Base-by-base conservation (phyloP, 2,797 vertebrate species). In the Gallirallus australis region DNA sequence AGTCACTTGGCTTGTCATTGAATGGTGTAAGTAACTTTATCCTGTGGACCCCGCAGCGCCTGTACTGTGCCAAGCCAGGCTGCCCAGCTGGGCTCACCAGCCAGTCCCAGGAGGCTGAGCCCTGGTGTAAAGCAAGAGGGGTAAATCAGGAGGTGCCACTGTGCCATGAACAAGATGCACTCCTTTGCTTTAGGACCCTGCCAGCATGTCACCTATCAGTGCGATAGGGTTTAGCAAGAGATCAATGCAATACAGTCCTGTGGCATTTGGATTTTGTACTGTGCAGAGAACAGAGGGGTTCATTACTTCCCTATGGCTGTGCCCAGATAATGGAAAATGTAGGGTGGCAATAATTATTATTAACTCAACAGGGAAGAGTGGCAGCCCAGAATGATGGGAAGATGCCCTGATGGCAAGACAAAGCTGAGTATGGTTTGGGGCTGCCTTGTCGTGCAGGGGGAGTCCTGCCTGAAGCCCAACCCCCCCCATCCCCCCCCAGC, bases 51-150 rank as follows among this genome's bases (percentile, higher is more conserved):
- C 15, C 64, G 31, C 4, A 18, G 37, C 60, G 20, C 33, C 45
- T 0, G 4, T 68, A 28, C 0, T 2, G 14, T 59, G 6, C 31
- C 0, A 4, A 89, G 11, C 63, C 57, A 53, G 54, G 31, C 54
- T 72, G 45, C 35, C 31, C 4, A 4, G 4, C 47, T 56, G 53
- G 33, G 25, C 48, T 53, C n/a, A 61, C 27, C 5, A 2, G 27
- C 27, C 28, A 14, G 19, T 37, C 31, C n/a, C 57, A 65, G 39
- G 39, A 20, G 7, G 45, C 27, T 2, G 7, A 73, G 56, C 18
- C 52, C 64, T 6, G 7, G 3, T 53, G 27, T 52, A 59, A 91
- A 91, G 42, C 25, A 68, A 70, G 28, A 68, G n/a, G 25, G 16
- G 15, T 68, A 84, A 64, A 72, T 25, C 48, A 57, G 33, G 30